Conservation (phyloP, 2,888 invertebrate species). For the Arctia plantaginis region DNA sequence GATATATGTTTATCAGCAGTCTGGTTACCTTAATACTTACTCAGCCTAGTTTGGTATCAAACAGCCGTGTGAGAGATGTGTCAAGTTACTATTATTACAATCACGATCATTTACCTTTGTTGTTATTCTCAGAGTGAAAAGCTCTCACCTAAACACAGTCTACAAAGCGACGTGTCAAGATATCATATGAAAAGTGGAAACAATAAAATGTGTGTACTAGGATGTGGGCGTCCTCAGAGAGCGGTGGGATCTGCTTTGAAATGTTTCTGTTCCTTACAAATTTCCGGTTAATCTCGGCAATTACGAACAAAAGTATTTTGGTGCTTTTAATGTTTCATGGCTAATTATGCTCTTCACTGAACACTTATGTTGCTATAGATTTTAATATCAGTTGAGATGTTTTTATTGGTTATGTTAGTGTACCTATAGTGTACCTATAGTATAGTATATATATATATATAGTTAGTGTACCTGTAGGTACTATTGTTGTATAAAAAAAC, state of each 20-base stretch:
- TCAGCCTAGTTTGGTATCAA: background rate
- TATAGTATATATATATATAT: no score
- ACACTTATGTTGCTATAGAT: background rate
- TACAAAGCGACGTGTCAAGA: background rate
- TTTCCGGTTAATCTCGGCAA: background rate
- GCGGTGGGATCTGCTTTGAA: conserved; percentile 13
- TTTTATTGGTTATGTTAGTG: background rate
- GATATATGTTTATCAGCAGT: no score
- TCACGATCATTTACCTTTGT: background rate
- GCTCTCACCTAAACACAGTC: background rate
- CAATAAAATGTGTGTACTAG: background rate
- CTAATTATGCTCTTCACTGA: background rate
- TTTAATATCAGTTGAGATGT: background rate
- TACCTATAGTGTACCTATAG: no score
- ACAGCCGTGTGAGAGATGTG: background rate
- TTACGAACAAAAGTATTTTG: background rate
- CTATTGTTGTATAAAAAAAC: no score
- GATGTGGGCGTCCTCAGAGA: conserved; percentile 7
- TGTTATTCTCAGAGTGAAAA: background rate
- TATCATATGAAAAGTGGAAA: background rate
- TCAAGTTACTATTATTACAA: background rate
- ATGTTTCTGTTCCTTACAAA: conserved; percentile 7
- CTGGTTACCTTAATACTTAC: background rate
- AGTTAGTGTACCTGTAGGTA: no score
- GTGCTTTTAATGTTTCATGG: background rate